Evolutionary conservation across 2,888 invertebrate species (phyloP), one percentile per base, ranked within the genome.

Genomic region (Euplagia quadripunctaria): DNA sequence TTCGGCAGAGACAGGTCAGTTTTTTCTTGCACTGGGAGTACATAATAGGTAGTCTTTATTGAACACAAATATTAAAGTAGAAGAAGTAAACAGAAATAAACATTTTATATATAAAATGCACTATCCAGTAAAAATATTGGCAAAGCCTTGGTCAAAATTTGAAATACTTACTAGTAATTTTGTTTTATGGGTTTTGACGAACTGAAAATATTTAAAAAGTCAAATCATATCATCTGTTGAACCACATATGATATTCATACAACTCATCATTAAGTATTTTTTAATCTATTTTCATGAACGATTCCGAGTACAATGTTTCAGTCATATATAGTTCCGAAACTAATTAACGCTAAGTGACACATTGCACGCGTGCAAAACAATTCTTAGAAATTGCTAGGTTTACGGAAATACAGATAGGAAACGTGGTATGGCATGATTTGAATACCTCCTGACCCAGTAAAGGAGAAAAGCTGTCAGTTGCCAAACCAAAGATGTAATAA

Each of bases 261-360:
- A 41, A 41, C 5, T 55, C 17, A 55, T 9, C 4, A 55, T 55
- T 55, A 51, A 14, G 14, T 20, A 8, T 58, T 20, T 58, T 41
- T 17, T 17, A 31, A 42, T 67, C 17, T 49, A 49, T 17, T n/a
- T 66, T 66, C 43, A 58, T 42, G 12, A 61, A 70, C 4, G 12
- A 43, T 43, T 70, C 66, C n/a, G 5, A 9, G 51, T 63, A 61
- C 52, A 31, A 64, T 67, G 71, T 73, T 66, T 73, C 64, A 70
- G 46, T 17, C 31, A 58, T 17, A 41, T 46, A n/a, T n/a, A 65
- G 46, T 74, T 69, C 68, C 63, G 58, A 67, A 71, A 65, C 55
- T 71, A 76, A 76, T 70, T 71, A 74, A 17, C 74, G 17, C 64
- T 49, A 49, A 55, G 51, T 74, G 76, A 64, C 73, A 70, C 17